These are phyloP conservation scores for Vicugna pacos DNA, from an alignment of 2,113 vertebrate species.

Conservation along the genomic window DNA sequence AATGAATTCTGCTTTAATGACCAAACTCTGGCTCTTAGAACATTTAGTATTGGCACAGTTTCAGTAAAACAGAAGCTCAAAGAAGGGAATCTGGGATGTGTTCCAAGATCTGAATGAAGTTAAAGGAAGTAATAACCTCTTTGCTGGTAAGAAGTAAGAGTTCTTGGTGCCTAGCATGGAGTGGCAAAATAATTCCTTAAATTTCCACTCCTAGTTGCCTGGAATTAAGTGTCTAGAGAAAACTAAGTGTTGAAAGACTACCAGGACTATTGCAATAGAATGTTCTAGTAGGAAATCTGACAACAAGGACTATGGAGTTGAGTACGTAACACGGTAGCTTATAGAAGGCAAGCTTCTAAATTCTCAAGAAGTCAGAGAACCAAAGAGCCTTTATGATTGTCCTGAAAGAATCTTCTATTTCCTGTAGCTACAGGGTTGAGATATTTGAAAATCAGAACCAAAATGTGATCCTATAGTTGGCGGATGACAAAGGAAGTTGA, in stretches of 20 bases:
- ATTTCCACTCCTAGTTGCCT: neutral
- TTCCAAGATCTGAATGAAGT: neutral
- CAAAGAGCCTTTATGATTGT: neutral
- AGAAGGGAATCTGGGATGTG: neutral
- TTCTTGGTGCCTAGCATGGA: neutral
- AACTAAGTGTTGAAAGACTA: neutral
- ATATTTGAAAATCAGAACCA: conserved; percentile 1
- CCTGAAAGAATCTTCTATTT: neutral
- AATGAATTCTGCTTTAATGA: neutral
- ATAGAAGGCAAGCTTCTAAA: neutral
- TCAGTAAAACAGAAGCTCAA: neutral
- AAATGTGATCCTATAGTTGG: neutral
- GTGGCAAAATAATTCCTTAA: neutral
- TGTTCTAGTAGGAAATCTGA: neutral
- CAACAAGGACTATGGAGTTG: neutral
- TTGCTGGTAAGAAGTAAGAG: neutral
- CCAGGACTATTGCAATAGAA: neutral
- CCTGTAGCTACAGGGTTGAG: neutral
- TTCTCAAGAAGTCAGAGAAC: neutral
- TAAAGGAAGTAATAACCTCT: neutral
- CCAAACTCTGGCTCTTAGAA: neutral
- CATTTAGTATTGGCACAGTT: neutral
- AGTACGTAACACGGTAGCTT: neutral
- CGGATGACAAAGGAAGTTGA: neutral
- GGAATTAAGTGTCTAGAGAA: neutral